These are phyloP conservation scores for Euphysa ruthae DNA, from an alignment of 30 jellyfish, hydroid and myxozoan genomes.

Conservation along the genomic window DNA sequence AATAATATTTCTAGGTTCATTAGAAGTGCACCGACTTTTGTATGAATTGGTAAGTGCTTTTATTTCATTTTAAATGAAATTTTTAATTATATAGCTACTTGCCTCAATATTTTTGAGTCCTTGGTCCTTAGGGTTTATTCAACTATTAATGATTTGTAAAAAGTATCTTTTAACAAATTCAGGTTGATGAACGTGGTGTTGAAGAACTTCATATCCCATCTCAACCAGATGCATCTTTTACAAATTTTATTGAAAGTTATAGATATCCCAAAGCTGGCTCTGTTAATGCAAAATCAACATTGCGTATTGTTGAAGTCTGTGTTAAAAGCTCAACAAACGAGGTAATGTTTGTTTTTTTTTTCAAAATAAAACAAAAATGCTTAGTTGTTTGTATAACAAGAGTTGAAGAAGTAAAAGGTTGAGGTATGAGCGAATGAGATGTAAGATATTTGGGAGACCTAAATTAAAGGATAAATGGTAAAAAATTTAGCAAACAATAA, in stretches of 20 bases:
- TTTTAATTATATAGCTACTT: no score
- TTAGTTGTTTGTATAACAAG: no score
- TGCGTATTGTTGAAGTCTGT: slow-evolving; percentile 66
- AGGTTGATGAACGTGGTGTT: slow-evolving; percentile 88
- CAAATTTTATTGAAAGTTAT: slow-evolving; percentile 58
- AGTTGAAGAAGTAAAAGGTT: no score
- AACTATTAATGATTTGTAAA: neutral
- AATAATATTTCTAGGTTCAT: slow-evolving; percentile 41
- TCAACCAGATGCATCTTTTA: slow-evolving; percentile 30
- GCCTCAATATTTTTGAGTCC: no score
- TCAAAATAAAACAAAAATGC: no score
- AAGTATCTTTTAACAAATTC: slow-evolving; percentile 13
- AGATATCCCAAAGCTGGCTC: slow-evolving; percentile 95
- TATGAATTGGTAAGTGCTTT: slow-evolving; percentile 58
- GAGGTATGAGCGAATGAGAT: no score
- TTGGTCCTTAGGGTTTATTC: no score
- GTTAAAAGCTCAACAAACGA: slow-evolving; percentile 39
- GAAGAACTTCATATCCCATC: slow-evolving; percentile 68
- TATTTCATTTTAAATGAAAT: no score
- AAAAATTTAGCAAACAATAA: no score
- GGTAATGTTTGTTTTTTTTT: no score
- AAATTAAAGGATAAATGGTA: no score
- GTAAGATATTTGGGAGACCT: no score
- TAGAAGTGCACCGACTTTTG: slow-evolving; percentile 66
- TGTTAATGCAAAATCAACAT: slow-evolving; percentile 55